Evolutionary conservation across 2,113 vertebrate species (phyloP), one percentile per base, ranked within the genome.

Genomic region (Serilophus lunatus): DNA sequence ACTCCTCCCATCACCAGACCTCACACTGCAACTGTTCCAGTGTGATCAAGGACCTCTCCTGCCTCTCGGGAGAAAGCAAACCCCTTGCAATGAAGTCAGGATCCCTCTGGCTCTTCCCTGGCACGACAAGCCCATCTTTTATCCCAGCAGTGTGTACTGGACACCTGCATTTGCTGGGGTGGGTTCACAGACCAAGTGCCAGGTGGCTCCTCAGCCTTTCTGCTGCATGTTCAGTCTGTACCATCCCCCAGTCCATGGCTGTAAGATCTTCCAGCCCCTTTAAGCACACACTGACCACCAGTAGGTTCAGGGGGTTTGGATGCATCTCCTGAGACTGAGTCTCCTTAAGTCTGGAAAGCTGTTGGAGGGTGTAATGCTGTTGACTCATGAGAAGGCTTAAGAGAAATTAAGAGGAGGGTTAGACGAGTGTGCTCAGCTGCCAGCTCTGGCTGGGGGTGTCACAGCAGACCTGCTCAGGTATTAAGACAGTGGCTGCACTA

Each of bases 371-470:
- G 68, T 91, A 33, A 61, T 82, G 88, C 92, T 94, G 72, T 53
- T 96, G 94, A 88, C 60, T 85, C 70, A 49, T n/a, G 66, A 92
- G 76, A 47, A 91, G 88, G 78, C 77, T 97, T 94, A 87, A 63
- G 75, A 26, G 51, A 71, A 92, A 51, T 75, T 36, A 93, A 56
- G 69, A 90, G 77, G 38, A 82, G 86, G 75, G 74, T 44, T 77
- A 54, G 90, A 63, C 74, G 24, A 24, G 59, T 50, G 35, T 94
- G 95, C 40, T n/a, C 64, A n/a, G 49, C 59, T 71, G 83, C 68
- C 83, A 33, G 79, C 93, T 84, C 82, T n/a, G 82, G 71, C 68
- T 49, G 33, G 61, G 29, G 18, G 8, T 6, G 49, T 71, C 26
- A 6, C 38, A 56, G 69, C 86, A 95, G 74, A 64, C 9, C 33